Evolutionary conservation across 2,113 vertebrate genomes (phyloP).

Genomic region (Sylvietta virens): DNA sequence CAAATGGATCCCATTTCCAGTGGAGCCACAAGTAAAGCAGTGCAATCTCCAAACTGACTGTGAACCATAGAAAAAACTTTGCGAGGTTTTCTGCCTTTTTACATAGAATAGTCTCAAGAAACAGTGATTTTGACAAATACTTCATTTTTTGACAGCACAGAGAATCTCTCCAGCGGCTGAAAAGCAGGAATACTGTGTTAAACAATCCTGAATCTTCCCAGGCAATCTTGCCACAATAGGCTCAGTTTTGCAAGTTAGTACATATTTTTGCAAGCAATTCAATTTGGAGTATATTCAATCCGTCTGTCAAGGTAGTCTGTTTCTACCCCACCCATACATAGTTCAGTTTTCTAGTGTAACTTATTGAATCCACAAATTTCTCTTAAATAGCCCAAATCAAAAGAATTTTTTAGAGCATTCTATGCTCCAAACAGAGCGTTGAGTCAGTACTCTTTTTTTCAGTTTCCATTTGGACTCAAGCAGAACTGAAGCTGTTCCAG

Average conservation of each 20-base stretch:
- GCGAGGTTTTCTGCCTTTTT: background rate
- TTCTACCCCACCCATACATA: background rate
- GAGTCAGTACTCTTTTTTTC: background rate
- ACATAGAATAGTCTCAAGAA: background rate
- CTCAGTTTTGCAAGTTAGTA: background rate
- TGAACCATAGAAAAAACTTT: background rate
- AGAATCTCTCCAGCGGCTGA: background rate
- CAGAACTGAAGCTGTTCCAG: background rate
- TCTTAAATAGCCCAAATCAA: background rate
- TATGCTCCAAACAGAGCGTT: background rate
- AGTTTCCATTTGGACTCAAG: background rate
- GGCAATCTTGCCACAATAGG: background rate
- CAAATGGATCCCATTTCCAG: background rate
- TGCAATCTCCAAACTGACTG: background rate
- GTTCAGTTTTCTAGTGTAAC: background rate
- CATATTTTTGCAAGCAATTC: background rate
- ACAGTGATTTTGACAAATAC: background rate
- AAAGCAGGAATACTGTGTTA: background rate
- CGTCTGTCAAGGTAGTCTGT: background rate
- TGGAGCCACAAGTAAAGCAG: background rate
- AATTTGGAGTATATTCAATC: background rate
- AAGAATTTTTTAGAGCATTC: background rate
- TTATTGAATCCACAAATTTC: background rate
- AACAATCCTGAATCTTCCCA: background rate
- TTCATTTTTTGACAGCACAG: background rate